These are phyloP conservation scores for Machimus atricapillus DNA, from an alignment of 2,888 invertebrate species.

Conservation along the genomic window DNA sequence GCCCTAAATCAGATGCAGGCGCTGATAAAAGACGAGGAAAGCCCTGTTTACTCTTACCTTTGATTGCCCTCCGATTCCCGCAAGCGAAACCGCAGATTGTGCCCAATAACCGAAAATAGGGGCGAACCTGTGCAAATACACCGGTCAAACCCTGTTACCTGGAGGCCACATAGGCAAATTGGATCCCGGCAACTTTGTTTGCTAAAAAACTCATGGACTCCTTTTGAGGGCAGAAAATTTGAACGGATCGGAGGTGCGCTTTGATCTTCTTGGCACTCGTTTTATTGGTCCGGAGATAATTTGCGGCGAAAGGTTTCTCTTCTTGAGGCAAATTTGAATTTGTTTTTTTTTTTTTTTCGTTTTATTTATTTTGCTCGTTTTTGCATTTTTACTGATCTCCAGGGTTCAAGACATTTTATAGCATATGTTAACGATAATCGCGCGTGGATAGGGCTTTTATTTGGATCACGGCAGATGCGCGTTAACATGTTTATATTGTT, in stretches of 20 bases:
- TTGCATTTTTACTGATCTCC: neutral
- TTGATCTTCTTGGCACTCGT: slow-evolving; percentile 7
- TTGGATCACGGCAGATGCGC: neutral
- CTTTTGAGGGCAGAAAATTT: neutral
- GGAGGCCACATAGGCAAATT: slow-evolving; percentile 31
- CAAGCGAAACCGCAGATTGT: slow-evolving; percentile 10
- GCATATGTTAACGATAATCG: slow-evolving; percentile 22
- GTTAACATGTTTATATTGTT: neutral
- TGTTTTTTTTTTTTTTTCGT: neutral
- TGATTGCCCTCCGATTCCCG: slow-evolving; percentile 18
- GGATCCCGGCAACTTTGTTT: slow-evolving; percentile 25
- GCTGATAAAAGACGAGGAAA: neutral
- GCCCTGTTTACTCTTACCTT: neutral
- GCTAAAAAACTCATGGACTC: slow-evolving; percentile 10
- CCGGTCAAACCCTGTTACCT: slow-evolving; percentile 16
- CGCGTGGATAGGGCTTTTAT: neutral
- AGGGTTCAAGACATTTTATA: slow-evolving; percentile 7
- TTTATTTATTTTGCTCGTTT: neutral
- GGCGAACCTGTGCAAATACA: slow-evolving; percentile 35
- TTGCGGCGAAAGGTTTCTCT: slow-evolving; percentile 16
- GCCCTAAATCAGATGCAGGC: slow-evolving; percentile 20
- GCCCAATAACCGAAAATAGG: slow-evolving; percentile 30
- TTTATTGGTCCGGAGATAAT: slow-evolving; percentile 19
- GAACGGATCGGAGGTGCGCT: slow-evolving; percentile 18
- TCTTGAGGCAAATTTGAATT: neutral